Conservation (phyloP, 2,797 vertebrate genomes). For the Cossypha dichroa region DNA sequence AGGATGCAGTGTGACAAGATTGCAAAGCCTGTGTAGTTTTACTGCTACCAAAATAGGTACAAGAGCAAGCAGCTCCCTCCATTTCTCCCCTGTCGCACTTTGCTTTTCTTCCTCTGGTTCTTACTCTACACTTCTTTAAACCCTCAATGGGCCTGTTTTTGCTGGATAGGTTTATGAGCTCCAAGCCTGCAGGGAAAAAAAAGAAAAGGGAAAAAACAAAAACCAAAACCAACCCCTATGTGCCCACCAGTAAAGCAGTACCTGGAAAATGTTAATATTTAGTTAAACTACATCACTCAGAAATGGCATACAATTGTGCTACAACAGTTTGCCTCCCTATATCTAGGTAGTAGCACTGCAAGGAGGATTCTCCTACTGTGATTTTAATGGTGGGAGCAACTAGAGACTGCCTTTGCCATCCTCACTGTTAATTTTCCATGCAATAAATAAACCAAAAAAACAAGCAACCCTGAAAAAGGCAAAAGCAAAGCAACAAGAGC, state of each 20-base stretch:
- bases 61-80: not conserved
- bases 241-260: not conserved
- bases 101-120: not conserved
- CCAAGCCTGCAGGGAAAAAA: not conserved
- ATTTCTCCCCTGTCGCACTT: not conserved
- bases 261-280: not conserved
- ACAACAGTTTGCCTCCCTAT: not conserved
- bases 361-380: not conserved
- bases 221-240: rapidly evolving
- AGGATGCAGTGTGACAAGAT: not conserved
- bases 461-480: not conserved
- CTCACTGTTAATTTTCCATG: not conserved
- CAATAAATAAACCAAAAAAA: not conserved
- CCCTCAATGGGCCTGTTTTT: not conserved
- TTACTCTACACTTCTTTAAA: not conserved
- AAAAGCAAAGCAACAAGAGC: no score
- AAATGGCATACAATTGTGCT: not conserved
- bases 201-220: not conserved
- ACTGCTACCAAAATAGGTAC: not conserved
- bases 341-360: not conserved
- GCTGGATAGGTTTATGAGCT: no score
- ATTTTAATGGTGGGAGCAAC: not conserved
- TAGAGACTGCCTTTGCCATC: not conserved
- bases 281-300: not conserved
- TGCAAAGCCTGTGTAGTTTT: not conserved